Evolutionary conservation across 2,888 invertebrate genomes (phyloP).

Genomic region (Hypselothyrea guttata): DNA sequence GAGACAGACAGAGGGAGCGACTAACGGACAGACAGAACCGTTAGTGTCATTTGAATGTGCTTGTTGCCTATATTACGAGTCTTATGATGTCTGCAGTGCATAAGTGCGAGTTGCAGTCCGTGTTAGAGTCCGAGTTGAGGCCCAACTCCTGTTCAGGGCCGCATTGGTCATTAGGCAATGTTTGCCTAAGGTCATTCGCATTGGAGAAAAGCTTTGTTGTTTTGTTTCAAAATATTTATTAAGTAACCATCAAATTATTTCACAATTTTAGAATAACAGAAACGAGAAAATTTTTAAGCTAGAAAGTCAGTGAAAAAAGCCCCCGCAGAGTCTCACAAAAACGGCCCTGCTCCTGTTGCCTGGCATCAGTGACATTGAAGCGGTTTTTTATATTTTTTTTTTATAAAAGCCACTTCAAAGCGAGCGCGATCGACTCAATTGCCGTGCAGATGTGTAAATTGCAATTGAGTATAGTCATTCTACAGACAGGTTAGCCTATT

Average conservation of each 20-base stretch:
- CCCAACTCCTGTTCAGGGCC: too few species aligned
- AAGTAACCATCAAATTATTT: too few species aligned
- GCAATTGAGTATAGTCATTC: slow-evolving; percentile 13
- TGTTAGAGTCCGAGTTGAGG: background rate
- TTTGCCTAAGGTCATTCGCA: too few species aligned
- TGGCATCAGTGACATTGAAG: slow-evolving; percentile 27
- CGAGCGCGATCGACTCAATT: slow-evolving; percentile 24
- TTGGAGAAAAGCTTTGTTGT: too few species aligned
- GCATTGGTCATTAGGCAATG: too few species aligned
- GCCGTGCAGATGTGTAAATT: slow-evolving; percentile 42
- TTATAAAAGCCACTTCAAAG: slow-evolving; percentile 52
- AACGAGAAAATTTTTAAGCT: too few species aligned
- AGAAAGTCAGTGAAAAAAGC: too few species aligned
- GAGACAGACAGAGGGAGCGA: slow-evolving; percentile 31
- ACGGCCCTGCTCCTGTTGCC: slow-evolving; percentile 11
- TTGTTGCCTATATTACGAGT: slow-evolving; percentile 47
- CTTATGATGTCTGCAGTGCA: slow-evolving; percentile 42
- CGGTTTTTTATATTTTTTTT: too few species aligned
- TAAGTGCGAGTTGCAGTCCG: slow-evolving; percentile 11
- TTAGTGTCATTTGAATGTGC: slow-evolving; percentile 76
- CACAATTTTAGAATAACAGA: too few species aligned
- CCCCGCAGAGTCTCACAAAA: too few species aligned
- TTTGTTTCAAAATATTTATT: too few species aligned
- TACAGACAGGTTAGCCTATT: background rate
- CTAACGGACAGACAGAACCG: slow-evolving; percentile 63